phyloP scores from a whole-genome alignment of 2,888 invertebrate genomes.

The Agelastica alni region DNA sequence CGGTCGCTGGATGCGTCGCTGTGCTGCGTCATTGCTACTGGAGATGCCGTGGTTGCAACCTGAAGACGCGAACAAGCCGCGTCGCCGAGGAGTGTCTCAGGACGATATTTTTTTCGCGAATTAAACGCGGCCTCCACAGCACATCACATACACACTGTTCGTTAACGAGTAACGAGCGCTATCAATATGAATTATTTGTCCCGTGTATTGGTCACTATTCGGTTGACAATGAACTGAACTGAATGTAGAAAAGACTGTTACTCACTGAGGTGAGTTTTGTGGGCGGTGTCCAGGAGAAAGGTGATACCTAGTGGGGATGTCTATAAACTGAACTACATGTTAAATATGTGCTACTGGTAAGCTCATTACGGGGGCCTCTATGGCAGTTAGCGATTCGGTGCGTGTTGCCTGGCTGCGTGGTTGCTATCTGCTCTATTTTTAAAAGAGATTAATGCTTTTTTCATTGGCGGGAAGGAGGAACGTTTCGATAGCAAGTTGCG shows the following conservation, averaged over 20 bases:
- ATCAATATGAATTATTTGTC: slow-evolving; percentile 15
- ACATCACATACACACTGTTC: slow-evolving; percentile 48
- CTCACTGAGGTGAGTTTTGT: slow-evolving; percentile 48
- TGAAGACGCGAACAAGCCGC: slow-evolving; percentile 48
- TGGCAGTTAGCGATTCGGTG: slow-evolving; percentile 54
- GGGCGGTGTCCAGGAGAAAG: slow-evolving; percentile 48
- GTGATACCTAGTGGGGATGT: slow-evolving; percentile 52
- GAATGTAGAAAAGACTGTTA: slow-evolving; percentile 40
- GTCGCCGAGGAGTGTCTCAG: slow-evolving; percentile 44
- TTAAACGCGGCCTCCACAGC: slow-evolving; percentile 48
- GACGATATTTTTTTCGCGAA: slow-evolving; percentile 28
- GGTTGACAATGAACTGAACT: slow-evolving; percentile 46
- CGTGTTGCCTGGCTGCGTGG: slow-evolving; percentile 54
- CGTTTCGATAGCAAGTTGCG: slow-evolving; percentile 44
- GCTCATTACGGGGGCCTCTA: slow-evolving; percentile 57
- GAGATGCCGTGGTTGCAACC: slow-evolving; percentile 59
- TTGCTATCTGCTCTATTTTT: slow-evolving; percentile 57
- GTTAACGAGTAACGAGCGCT: slow-evolving; percentile 16
- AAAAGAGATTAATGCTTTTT: slow-evolving; percentile 61
- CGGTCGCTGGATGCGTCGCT: slow-evolving; percentile 61
- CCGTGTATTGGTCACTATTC: slow-evolving; percentile 37
- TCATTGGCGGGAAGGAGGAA: slow-evolving; percentile 59
- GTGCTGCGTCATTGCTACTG: slow-evolving; percentile 59
- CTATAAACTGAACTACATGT: slow-evolving; percentile 58
- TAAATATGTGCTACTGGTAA: slow-evolving; percentile 58